A percentile compares a stretch with the other conserved stretches of the same genome.
Evolutionary conservation across 2,888 invertebrate species (phyloP).

Genomic region (Eristalis pertinax): DNA sequence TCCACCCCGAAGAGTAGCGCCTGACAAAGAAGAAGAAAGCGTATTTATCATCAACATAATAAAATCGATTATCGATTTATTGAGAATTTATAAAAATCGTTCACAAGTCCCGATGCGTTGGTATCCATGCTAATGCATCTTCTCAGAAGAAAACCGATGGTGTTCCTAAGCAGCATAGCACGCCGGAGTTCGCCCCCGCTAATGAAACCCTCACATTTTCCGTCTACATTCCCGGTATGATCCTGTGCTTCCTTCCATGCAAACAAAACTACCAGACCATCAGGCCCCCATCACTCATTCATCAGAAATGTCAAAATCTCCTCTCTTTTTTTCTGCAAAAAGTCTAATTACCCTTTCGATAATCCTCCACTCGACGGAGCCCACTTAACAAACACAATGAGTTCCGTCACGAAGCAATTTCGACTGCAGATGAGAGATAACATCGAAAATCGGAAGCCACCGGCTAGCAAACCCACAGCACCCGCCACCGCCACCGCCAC

Average conservation of each 20-base stretch:
- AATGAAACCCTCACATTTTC: too few species aligned
- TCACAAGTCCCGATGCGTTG: too few species aligned
- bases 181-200: too few species aligned
- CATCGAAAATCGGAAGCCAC: constrained; percentile 21
- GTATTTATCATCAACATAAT: too few species aligned
- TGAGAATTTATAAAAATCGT: too few species aligned
- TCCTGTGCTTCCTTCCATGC: background rate
- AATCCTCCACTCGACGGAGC: constrained; percentile 6
- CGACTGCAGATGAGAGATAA: background rate
- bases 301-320: constrained; percentile 23
- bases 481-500: background rate
- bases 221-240: background rate
- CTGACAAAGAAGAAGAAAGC: too few species aligned
- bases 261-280: background rate
- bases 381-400: constrained; percentile 28
- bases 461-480: background rate
- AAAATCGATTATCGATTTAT: too few species aligned
- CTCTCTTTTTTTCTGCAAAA: background rate
- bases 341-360: constrained; percentile 38
- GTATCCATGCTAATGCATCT: too few species aligned
- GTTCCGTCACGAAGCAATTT: constrained; percentile 14
- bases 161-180: too few species aligned
- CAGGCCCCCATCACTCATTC: background rate
- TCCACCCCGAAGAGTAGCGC: too few species aligned
- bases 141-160: too few species aligned